phyloP scores from a whole-genome alignment of 2,797 vertebrate species.

The Stomatorhinus walkeri region DNA sequence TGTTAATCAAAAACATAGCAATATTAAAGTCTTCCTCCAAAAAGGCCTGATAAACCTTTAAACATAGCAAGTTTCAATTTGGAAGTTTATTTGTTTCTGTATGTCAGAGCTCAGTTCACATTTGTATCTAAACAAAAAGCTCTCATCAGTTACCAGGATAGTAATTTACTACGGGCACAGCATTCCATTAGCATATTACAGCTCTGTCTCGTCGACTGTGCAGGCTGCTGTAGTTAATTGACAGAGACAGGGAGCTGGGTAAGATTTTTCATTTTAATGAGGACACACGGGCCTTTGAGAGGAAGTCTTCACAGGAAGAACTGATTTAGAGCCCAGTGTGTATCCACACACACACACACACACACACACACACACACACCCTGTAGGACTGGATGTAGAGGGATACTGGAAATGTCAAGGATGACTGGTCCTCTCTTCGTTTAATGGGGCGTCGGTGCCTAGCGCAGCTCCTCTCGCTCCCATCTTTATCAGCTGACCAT shows the following conservation, averaged over 20 bases:
- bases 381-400: not conserved
- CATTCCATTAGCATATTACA: constrained; percentile 44
- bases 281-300: constrained; percentile 27
- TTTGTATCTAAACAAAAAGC: constrained; percentile 16
- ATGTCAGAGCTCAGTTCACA: constrained; percentile 8
- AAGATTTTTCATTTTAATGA: constrained; percentile 19
- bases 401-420: not conserved
- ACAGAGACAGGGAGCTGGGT: constrained; percentile 16
- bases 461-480: not conserved
- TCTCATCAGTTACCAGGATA: constrained; percentile 33
- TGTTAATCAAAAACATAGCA: not conserved
- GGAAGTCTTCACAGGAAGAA: constrained; percentile 32
- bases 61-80: not conserved
- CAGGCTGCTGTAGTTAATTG: constrained; percentile 18
- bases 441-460: not conserved
- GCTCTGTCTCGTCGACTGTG: not conserved
- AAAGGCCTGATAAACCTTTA: not conserved
- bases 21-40: not conserved
- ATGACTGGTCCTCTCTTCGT: not conserved
- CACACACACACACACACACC: not conserved
- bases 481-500: not conserved
- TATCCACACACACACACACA: not conserved
- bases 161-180: constrained; percentile 39
- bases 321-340: not conserved
- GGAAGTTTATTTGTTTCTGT: constrained; percentile 6